phyloP scores from a whole-genome alignment of 2,797 vertebrate species.

The Oryzias dopingdopingensis region DNA sequence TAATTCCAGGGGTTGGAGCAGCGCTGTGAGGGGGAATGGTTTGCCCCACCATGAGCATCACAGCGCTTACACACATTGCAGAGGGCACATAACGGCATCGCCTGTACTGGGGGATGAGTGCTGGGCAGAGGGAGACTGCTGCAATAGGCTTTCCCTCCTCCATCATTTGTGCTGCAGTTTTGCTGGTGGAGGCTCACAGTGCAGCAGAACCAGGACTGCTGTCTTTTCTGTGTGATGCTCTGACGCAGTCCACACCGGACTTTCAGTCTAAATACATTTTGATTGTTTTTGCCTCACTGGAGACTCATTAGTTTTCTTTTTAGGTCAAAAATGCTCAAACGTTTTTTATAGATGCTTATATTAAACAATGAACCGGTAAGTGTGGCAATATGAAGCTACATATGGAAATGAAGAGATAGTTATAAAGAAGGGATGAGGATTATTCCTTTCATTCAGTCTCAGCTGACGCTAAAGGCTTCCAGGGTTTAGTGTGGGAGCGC shows the following conservation, averaged over 20 bases:
- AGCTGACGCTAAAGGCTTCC: too few species aligned
- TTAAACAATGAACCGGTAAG: too few species aligned
- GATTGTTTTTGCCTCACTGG: too few species aligned
- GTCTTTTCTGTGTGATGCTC: neutral
- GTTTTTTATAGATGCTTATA: too few species aligned
- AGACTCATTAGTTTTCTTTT: too few species aligned
- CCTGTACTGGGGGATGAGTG: conserved; percentile 5
- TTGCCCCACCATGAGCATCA: neutral
- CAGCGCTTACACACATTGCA: neutral
- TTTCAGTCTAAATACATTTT: neutral
- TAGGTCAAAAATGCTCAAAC: too few species aligned
- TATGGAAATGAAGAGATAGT: too few species aligned
- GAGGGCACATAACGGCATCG: conserved; percentile 3
- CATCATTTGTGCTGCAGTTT: conserved; percentile 21
- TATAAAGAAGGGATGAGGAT: too few species aligned
- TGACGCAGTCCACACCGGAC: neutral
- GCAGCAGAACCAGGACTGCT: conserved; percentile 5
- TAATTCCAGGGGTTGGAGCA: neutral
- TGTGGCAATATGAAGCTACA: too few species aligned
- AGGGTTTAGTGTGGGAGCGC: neutral
- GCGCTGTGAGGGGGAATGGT: neutral
- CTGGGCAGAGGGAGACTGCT: conserved; percentile 8
- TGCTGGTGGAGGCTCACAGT: conserved; percentile 21
- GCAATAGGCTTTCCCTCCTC: conserved; percentile 18
- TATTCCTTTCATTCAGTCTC: too few species aligned